A percentile compares a stretch with the other conserved stretches of the same genome.
Conservation (phyloP, 1,140 invertebrate species). For the Drosophila pseudoobscura region DNA sequence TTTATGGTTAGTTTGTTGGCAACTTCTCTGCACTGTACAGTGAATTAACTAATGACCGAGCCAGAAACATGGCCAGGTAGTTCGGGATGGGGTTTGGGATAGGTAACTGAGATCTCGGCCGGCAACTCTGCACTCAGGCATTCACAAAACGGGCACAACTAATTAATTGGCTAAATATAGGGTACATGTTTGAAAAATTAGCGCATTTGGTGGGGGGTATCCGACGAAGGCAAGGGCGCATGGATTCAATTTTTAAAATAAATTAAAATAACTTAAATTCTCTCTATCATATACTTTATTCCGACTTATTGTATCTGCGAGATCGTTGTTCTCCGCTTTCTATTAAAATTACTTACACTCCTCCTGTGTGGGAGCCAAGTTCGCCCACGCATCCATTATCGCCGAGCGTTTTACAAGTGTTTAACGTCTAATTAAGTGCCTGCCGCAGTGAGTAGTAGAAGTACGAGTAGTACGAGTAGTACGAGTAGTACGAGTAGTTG, state of each 20-base stretch:
- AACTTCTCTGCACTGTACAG: conserved; percentile 45
- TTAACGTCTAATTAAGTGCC: conserved; percentile 80
- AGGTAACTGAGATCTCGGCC: conserved; percentile 26
- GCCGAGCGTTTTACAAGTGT: conserved; percentile 78
- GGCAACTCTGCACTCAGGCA: conserved; percentile 40
- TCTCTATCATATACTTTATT: too few species aligned
- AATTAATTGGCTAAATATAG: conserved; percentile 65
- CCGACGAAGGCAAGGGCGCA: too few species aligned
- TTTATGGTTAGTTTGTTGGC: conserved; percentile 73
- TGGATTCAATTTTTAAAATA: too few species aligned
- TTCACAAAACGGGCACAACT: conserved; percentile 25
- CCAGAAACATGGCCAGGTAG: conserved; percentile 14
- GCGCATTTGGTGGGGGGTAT: conserved; percentile 23
- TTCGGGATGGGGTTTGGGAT: too few species aligned
- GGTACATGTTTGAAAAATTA: conserved; percentile 52
- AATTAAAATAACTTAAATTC: not conserved
- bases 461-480: conserved; percentile 32
- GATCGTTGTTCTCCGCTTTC: not conserved
- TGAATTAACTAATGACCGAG: conserved; percentile 79
- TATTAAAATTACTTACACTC: conserved; percentile 28
- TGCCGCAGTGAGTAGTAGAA: conserved; percentile 58
- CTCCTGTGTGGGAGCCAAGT: conserved; percentile 18
- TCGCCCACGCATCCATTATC: conserved; percentile 69
- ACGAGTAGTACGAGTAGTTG: conserved; percentile 28
- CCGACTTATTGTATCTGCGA: not conserved